These are phyloP conservation scores for Larimichthys polyactis DNA, from an alignment of 2,113 vertebrate species.

Conservation along the genomic window DNA sequence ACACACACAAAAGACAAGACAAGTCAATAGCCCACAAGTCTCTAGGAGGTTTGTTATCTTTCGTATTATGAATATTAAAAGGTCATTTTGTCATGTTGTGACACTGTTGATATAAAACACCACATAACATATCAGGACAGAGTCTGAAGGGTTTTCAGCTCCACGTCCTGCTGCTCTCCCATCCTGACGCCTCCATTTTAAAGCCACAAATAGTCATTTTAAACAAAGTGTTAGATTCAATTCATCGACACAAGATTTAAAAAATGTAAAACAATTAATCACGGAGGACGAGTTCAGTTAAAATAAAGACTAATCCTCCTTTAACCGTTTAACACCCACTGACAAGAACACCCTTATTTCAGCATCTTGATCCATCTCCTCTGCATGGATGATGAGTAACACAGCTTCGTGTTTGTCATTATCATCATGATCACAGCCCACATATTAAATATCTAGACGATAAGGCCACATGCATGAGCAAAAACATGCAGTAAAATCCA, in stretches of 20 bases:
- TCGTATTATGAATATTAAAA: constrained; percentile 27
- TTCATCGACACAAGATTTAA: neutral
- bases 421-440: neutral
- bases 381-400: constrained; percentile 10
- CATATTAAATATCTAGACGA: neutral
- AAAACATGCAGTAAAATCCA: neutral
- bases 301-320: neutral
- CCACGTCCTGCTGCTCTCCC: neutral
- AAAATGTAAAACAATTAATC: neutral
- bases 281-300: neutral
- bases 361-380: constrained; percentile 13
- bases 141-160: constrained; percentile 46
- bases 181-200: too few species aligned
- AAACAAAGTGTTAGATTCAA: neutral
- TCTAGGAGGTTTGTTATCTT: constrained; percentile 8
- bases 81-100: constrained; percentile 15
- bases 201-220: too few species aligned
- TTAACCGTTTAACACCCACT: neutral
- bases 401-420: too few species aligned
- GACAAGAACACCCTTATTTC: neutral
- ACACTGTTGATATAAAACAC: constrained; percentile 9
- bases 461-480: neutral
- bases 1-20: constrained; percentile 4
- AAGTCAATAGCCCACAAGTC: constrained; percentile 10
- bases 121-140: neutral